Evolutionary conservation across 2,113 vertebrate species (phyloP).

Genomic region (Ailuropoda melanoleuca): DNA sequence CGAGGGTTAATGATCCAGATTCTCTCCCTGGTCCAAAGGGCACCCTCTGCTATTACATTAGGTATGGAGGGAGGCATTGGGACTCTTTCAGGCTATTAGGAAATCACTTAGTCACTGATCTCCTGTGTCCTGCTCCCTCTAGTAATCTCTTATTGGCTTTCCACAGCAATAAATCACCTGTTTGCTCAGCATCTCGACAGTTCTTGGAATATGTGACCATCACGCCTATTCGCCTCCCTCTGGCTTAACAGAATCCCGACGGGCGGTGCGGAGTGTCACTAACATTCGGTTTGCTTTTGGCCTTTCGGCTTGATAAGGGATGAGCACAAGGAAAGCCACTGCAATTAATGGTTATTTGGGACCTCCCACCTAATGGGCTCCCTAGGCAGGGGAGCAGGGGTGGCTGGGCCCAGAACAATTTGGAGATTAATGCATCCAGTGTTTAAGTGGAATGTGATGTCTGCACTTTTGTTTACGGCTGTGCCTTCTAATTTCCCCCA

Average conservation of each 20-base stretch:
- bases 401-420: not conserved
- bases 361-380: no score
- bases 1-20: not conserved
- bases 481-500: not conserved
- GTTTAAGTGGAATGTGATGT: not conserved
- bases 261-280: rapidly evolving
- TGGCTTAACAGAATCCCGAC: not conserved
- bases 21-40: not conserved
- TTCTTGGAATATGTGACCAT: not conserved
- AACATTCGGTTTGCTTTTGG: not conserved
- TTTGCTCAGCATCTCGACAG: not conserved
- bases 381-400: not conserved
- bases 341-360: not conserved
- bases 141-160: not conserved
- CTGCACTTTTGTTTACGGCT: not conserved
- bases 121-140: not conserved
- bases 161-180: conserved; percentile 24
- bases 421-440: not conserved
- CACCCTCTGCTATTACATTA: not conserved
- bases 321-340: not conserved
- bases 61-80: not conserved
- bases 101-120: not conserved
- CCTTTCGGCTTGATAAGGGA: not conserved
- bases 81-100: not conserved
- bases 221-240: rapidly evolving